phyloP scores from a whole-genome alignment of 2,888 invertebrate species.

The Lithophane ornitopus region DNA sequence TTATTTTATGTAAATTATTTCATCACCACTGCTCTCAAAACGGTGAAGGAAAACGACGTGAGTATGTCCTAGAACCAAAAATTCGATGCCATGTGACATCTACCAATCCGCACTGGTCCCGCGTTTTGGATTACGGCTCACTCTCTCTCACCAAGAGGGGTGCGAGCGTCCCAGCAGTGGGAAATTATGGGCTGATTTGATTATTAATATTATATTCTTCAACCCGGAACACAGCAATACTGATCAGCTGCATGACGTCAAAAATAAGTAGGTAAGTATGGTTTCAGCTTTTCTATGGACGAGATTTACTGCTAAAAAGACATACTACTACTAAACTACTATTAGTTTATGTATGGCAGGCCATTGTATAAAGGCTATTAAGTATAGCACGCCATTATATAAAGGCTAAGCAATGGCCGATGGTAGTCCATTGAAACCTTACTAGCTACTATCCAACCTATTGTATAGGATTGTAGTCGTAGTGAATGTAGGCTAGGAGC shows the following conservation, averaged over 20 bases:
- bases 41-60: no score
- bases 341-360: conserved; percentile 1
- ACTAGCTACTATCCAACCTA: conserved; percentile 33
- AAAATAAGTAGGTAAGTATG: neutral
- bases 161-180: no score
- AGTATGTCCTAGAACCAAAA: no score
- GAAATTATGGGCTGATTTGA: no score
- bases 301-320: neutral
- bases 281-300: no score
- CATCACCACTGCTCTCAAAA: no score
- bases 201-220: no score
- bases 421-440: conserved; percentile 43
- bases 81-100: no score
- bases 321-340: neutral
- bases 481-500: conserved; percentile 35
- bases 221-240: neutral
- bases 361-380: conserved; percentile 38
- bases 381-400: conserved; percentile 31
- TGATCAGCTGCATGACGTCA: neutral
- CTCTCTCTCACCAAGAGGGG: no score
- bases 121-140: no score
- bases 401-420: conserved; percentile 32
- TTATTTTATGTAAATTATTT: no score
- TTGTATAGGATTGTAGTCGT: conserved; percentile 31
- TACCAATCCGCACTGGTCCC: no score